A percentile compares a stretch with the other conserved stretches of the same genome.
Conservation (phyloP, 2,797 vertebrate species). For the Crax fasciolata region DNA sequence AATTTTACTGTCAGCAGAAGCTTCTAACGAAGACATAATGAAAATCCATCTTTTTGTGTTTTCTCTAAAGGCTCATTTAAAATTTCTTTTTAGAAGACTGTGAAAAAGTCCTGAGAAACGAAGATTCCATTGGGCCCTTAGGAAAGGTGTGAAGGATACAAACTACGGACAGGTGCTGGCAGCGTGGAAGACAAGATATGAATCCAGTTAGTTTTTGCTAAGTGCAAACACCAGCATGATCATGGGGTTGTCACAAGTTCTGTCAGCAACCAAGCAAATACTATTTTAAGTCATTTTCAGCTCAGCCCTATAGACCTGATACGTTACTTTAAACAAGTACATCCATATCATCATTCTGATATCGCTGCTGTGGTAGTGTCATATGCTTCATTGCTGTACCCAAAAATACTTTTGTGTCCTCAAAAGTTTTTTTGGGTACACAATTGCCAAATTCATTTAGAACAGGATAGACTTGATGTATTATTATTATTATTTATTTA, state of each 20-base stretch:
- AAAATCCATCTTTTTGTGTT: neutral
- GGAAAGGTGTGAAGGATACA: neutral
- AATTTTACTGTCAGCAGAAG: neutral
- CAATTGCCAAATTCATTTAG: constrained; percentile 26
- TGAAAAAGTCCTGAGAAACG: neutral
- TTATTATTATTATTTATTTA: neutral
- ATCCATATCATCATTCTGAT: neutral
- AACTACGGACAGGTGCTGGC: neutral
- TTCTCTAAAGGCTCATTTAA: constrained; percentile 7
- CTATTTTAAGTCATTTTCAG: neutral
- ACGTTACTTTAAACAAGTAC: neutral
- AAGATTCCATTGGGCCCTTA: neutral
- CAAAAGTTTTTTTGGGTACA: neutral
- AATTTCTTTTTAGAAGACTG: neutral
- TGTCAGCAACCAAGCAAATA: neutral
- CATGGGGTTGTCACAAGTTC: neutral
- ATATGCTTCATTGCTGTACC: neutral
- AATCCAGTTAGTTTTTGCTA: constrained; percentile 19
- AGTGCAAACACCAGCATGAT: neutral
- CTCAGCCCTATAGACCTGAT: neutral
- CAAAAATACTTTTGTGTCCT: neutral
- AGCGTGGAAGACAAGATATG: neutral
- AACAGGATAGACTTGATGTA: constrained; percentile 29
- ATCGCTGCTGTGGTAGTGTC: constrained; percentile 19
- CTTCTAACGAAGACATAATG: neutral